Conservation (phyloP, 2,797 vertebrate species). For the Holocentrus rufus region DNA sequence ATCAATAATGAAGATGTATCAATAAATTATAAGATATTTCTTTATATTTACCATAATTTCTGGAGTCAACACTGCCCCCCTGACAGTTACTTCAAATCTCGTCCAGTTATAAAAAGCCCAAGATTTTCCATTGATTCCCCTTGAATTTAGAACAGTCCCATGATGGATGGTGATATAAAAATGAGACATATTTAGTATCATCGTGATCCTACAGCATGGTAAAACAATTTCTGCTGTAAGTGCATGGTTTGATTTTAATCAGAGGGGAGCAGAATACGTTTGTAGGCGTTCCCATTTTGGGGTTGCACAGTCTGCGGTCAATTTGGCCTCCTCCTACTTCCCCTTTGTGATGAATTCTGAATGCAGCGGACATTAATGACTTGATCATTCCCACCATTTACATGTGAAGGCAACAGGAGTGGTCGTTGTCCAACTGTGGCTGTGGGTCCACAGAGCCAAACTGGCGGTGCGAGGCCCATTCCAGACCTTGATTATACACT, state of each 20-base stretch:
- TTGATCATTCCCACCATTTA: slow-evolving; percentile 50
- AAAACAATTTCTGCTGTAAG: slow-evolving; percentile 56
- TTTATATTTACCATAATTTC: background rate
- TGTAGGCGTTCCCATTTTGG: slow-evolving; percentile 50
- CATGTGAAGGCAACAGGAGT: slow-evolving; percentile 43
- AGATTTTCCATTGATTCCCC: slow-evolving; percentile 20
- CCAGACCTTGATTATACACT: slow-evolving; percentile 52
- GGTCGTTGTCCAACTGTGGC: slow-evolving; percentile 35
- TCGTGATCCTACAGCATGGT: slow-evolving; percentile 40
- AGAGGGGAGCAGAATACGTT: slow-evolving; percentile 51
- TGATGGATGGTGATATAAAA: slow-evolving; percentile 41
- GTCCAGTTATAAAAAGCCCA: slow-evolving; percentile 3
- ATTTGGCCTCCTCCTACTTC: slow-evolving; percentile 42
- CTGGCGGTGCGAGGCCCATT: slow-evolving; percentile 16
- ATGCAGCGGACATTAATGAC: slow-evolving; percentile 48
- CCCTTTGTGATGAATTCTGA: slow-evolving; percentile 41
- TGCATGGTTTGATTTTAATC: slow-evolving; percentile 64
- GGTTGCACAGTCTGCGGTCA: slow-evolving; percentile 57
- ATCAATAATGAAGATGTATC: background rate
- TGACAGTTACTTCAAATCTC: background rate
- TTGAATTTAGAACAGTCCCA: slow-evolving; percentile 10
- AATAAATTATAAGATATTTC: background rate
- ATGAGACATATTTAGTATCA: slow-evolving; percentile 44
- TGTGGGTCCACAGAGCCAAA: slow-evolving; percentile 43
- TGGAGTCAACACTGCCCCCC: background rate